phyloP scores from a whole-genome alignment of 2,888 invertebrate genomes.

The Yponomeuta plumbellus region DNA sequence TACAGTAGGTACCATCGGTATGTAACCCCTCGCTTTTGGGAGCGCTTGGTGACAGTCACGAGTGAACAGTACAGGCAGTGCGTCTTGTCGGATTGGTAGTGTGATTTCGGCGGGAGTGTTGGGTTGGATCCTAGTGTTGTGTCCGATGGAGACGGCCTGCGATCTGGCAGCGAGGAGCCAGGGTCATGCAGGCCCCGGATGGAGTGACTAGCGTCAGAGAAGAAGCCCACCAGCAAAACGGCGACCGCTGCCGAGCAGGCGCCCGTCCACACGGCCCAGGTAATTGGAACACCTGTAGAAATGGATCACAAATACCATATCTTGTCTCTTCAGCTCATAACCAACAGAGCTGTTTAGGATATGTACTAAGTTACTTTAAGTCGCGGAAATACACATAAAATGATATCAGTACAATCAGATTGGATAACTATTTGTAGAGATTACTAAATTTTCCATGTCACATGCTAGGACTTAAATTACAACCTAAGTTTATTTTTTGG shows the following conservation, averaged over 20 bases:
- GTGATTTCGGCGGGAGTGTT: slow-evolving; percentile 6
- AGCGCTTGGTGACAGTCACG: slow-evolving; percentile 49
- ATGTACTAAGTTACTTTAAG: not conserved
- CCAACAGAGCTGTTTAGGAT: too few relatives aligned
- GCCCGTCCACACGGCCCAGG: slow-evolving; percentile 63
- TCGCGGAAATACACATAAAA: not conserved
- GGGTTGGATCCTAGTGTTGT: not conserved
- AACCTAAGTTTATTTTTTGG: too few relatives aligned
- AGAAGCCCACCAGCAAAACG: slow-evolving; percentile 59
- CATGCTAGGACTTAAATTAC: too few relatives aligned
- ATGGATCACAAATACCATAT: slow-evolving; percentile 23
- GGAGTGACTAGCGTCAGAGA: slow-evolving; percentile 51
- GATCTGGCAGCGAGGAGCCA: slow-evolving; percentile 35
- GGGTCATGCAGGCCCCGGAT: slow-evolving; percentile 60
- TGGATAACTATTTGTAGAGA: too few relatives aligned
- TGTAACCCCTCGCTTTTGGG: slow-evolving; percentile 37
- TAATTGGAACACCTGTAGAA: slow-evolving; percentile 23
- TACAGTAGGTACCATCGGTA: slow-evolving; percentile 48
- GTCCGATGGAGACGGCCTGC: slow-evolving; percentile 46
- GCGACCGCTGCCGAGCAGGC: slow-evolving; percentile 54
- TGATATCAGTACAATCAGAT: too few relatives aligned
- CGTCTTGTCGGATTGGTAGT: slow-evolving; percentile 34
- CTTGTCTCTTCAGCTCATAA: slow-evolving; percentile 13
- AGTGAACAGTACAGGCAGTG: slow-evolving; percentile 41
- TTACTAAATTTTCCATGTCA: too few relatives aligned